Evolutionary conservation across 2,797 vertebrate species (phyloP).

Genomic region (Ibycter americanus): DNA sequence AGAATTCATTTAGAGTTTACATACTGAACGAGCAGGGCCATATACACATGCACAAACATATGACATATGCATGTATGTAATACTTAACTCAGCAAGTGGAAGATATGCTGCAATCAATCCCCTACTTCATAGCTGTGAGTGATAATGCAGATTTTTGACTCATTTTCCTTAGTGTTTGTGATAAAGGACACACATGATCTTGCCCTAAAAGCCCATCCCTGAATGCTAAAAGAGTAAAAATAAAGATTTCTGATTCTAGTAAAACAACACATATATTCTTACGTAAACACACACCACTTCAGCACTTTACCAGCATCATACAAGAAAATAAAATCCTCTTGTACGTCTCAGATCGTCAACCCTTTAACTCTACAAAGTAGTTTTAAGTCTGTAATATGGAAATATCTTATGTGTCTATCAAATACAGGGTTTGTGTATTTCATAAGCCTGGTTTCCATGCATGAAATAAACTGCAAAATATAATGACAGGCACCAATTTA

Average conservation of each 20-base stretch:
- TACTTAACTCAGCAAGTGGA: background rate
- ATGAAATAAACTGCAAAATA: background rate
- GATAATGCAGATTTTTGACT: background rate
- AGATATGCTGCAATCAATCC: background rate
- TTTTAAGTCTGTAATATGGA: background rate
- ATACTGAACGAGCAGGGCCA: background rate
- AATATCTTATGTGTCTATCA: background rate
- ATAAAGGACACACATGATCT: background rate
- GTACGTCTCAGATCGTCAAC: background rate
- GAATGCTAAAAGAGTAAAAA: background rate
- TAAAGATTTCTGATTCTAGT: background rate
- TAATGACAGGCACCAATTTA: background rate
- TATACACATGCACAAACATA: background rate
- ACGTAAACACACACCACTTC: background rate
- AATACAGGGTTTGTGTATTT: background rate
- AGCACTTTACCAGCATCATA: background rate
- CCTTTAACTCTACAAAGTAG: background rate
- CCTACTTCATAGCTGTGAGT: background rate
- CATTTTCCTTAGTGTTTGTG: background rate
- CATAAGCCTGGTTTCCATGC: background rate
- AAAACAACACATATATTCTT: background rate
- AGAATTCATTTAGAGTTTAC: background rate
- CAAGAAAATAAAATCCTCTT: background rate
- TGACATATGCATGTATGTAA: background rate
- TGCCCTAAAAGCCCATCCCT: background rate